phyloP scores from a whole-genome alignment of 2,888 invertebrate species.

The Patella caerulea region DNA sequence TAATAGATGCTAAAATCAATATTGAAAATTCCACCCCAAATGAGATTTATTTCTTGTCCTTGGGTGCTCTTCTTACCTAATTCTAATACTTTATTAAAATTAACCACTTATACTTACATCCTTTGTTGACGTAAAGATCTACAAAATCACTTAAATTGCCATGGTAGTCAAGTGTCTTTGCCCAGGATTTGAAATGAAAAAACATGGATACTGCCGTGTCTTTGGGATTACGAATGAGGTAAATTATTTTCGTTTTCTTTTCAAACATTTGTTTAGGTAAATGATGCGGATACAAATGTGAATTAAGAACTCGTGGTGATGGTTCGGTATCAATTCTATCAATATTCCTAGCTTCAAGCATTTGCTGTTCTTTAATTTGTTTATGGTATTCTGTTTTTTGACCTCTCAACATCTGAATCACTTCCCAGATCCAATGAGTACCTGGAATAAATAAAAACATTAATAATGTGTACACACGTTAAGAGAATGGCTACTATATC shows the following conservation, averaged over 20 bases:
- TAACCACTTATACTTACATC: conserved; percentile 30
- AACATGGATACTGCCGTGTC: conserved; percentile 39
- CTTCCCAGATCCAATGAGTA: conserved; percentile 41
- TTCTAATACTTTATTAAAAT: background rate
- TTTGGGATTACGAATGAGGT: conserved; percentile 34
- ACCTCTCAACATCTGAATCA: conserved; percentile 29
- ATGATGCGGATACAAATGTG: conserved; percentile 23
- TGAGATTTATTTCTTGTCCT: too few species aligned
- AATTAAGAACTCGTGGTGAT: conserved; percentile 34
- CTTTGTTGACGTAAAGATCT: conserved; percentile 33
- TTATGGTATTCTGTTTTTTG: conserved; percentile 19
- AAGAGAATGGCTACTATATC: too few species aligned
- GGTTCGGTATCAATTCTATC: conserved; percentile 17
- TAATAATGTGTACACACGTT: too few species aligned
- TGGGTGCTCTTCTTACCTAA: too few species aligned
- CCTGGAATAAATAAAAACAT: too few species aligned
- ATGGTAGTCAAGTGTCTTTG: conserved; percentile 27
- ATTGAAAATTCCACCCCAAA: too few species aligned
- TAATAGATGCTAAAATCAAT: too few species aligned
- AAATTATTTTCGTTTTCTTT: conserved; percentile 35
- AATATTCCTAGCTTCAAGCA: conserved; percentile 26
- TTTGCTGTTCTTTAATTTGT: conserved; percentile 17
- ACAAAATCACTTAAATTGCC: conserved; percentile 40
- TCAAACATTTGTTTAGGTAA: conserved; percentile 33
- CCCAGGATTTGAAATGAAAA: conserved; percentile 25